Percentiles rank a stretch among this genome's conserved stretches.
These are phyloP conservation scores for Pteruthius melanotis DNA, from an alignment of 2,113 vertebrate genomes.

Conservation along the genomic window DNA sequence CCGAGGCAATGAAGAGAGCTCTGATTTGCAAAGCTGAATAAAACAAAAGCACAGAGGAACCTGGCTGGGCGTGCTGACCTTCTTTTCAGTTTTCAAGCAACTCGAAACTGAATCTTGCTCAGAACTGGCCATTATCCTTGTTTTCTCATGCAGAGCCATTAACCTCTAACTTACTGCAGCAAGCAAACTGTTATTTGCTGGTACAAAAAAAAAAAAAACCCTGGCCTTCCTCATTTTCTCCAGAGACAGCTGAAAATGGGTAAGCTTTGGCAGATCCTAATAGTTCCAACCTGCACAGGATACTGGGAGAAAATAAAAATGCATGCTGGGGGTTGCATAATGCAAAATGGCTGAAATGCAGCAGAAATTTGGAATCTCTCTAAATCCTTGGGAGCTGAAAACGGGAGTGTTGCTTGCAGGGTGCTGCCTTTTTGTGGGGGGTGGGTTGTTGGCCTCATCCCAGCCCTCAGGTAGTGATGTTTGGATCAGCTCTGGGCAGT, in stretches of 20 bases:
- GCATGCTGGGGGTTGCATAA: background rate
- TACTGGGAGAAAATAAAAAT: background rate
- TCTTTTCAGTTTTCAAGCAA: background rate
- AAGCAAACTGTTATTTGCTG: background rate
- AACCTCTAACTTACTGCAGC: background rate
- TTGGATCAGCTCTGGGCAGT: background rate
- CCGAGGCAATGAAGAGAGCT: background rate
- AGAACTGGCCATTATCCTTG: background rate
- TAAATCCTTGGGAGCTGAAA: background rate
- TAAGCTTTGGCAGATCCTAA: background rate
- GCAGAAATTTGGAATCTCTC: background rate
- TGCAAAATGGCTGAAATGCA: background rate
- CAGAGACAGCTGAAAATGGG: background rate
- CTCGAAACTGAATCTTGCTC: background rate
- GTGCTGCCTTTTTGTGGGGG: background rate
- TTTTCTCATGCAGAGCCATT: background rate
- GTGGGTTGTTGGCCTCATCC: background rate
- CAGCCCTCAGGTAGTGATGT: rapidly evolving
- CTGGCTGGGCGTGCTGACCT: background rate
- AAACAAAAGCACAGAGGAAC: background rate
- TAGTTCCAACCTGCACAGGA: background rate
- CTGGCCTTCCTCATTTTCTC: background rate
- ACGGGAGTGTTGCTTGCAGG: background rate
- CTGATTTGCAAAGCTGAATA: constrained; percentile 13
- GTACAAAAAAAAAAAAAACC: background rate